phyloP scores from a whole-genome alignment of 2,797 vertebrate genomes.

The Esox masquinongy region DNA sequence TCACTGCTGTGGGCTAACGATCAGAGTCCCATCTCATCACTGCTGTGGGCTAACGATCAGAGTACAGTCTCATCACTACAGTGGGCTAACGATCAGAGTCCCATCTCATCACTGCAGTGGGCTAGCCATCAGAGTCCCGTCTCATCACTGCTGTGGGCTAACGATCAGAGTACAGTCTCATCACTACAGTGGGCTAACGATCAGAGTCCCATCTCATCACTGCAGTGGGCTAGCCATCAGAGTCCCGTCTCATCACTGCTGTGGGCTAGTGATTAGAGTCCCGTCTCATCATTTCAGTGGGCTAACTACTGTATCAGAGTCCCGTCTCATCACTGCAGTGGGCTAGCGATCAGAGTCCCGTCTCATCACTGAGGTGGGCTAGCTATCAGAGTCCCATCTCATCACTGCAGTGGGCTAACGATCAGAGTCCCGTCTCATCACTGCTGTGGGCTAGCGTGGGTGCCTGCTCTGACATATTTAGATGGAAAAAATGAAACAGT shows the following conservation, averaged over 20 bases:
- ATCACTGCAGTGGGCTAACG: constrained; percentile 45
- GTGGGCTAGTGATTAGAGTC: not conserved
- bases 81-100: not conserved
- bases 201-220: constrained; percentile 21
- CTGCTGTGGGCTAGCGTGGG: constrained; percentile 38
- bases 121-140: constrained; percentile 23
- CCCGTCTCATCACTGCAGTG: constrained; percentile 64
- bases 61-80: constrained; percentile 63
- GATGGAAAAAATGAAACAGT: constrained; percentile 60
- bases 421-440: constrained; percentile 61
- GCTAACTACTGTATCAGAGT: too few species aligned
- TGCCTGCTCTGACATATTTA: constrained; percentile 58
- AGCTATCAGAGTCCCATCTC: constrained; percentile 47
- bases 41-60: constrained; percentile 33
- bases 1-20: constrained; percentile 39
- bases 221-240: too few species aligned
- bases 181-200: too few species aligned
- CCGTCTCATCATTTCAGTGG: constrained; percentile 9
- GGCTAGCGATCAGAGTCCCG: constrained; percentile 24
- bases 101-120: constrained; percentile 63
- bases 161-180: constrained; percentile 14
- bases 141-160: too few species aligned
- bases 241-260: constrained; percentile 18
- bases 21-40: constrained; percentile 61
- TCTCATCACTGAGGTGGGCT: constrained; percentile 59